Conservation (phyloP, 2,888 invertebrate species). For the Mesorhabditis sp. region DNA sequence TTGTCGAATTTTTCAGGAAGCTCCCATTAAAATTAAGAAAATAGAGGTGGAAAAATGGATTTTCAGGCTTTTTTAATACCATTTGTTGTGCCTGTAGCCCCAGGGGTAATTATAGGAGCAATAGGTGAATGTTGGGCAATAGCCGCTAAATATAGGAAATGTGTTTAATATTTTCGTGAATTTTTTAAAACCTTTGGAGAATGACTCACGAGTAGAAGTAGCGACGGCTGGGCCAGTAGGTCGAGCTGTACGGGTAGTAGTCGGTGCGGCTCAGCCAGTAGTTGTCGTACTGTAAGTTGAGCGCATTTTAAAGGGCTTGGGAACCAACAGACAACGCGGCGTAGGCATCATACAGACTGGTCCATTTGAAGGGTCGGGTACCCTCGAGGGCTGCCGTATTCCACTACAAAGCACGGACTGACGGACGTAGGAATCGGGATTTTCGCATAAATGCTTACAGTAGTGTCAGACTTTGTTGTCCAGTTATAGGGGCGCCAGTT, state of each 20-base stretch:
- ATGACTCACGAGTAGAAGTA: constrained; percentile 24
- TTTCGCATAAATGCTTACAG: neutral
- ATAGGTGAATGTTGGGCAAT: constrained; percentile 1
- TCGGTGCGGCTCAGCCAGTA: constrained; percentile 45
- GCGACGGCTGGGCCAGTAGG: constrained; percentile 24
- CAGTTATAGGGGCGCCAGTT: neutral
- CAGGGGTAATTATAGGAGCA: neutral
- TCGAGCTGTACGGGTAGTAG: constrained; percentile 31
- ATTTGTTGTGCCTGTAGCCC: constrained; percentile 43
- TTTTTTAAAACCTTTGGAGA: neutral
- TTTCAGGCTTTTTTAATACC: neutral
- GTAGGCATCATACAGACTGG: constrained; percentile 3
- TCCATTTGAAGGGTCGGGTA: neutral
- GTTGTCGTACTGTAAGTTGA: constrained; percentile 38
- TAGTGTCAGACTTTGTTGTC: neutral
- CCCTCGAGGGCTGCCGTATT: neutral
- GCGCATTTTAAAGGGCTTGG: neutral
- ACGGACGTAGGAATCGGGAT: too few relatives aligned
- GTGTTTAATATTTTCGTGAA: neutral
- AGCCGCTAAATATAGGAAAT: neutral
- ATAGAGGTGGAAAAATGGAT: too few relatives aligned
- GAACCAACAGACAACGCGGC: neutral
- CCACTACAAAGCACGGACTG: neutral
- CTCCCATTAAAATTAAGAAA: too few relatives aligned
- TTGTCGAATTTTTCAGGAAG: too few relatives aligned